Evolutionary conservation across 2,113 vertebrate species (phyloP).

Genomic region (Rhabdornis inornatus): DNA sequence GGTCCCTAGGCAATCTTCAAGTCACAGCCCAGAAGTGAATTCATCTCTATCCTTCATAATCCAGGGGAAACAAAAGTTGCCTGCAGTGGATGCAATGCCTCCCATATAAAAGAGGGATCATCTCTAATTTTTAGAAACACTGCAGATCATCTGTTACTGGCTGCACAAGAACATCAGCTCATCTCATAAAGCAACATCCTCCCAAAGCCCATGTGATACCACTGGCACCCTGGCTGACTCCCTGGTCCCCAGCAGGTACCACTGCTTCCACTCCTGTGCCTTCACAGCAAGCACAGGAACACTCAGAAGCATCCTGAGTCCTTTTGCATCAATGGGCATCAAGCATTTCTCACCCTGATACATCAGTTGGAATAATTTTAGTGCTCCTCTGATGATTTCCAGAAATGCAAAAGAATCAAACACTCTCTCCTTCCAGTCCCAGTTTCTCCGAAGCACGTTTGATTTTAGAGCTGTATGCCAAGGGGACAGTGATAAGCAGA

Average conservation of each 20-base stretch:
- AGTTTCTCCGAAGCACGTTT: neutral
- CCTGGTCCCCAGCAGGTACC: neutral
- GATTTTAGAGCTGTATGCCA: neutral
- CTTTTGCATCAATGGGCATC: neutral
- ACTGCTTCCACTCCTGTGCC: neutral
- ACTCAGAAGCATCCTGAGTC: neutral
- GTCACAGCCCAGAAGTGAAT: slow-evolving; percentile 30
- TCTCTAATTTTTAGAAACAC: neutral
- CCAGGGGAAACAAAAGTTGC: neutral
- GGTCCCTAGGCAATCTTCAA: slow-evolving; percentile 48
- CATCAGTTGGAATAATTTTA: neutral
- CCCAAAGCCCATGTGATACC: neutral
- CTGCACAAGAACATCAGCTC: neutral
- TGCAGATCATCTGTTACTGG: neutral
- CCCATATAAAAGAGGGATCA: neutral
- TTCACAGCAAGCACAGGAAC: neutral
- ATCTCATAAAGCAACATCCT: neutral
- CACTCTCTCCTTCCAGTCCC: neutral
- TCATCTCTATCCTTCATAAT: slow-evolving; percentile 24
- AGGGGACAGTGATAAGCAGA: neutral
- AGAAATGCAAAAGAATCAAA: neutral
- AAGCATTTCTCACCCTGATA: neutral
- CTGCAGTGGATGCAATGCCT: neutral
- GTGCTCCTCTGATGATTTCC: neutral
- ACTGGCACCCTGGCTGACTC: neutral